Conservation (phyloP, 2,797 vertebrate genomes). For the Lagorchestes hirsutus region DNA sequence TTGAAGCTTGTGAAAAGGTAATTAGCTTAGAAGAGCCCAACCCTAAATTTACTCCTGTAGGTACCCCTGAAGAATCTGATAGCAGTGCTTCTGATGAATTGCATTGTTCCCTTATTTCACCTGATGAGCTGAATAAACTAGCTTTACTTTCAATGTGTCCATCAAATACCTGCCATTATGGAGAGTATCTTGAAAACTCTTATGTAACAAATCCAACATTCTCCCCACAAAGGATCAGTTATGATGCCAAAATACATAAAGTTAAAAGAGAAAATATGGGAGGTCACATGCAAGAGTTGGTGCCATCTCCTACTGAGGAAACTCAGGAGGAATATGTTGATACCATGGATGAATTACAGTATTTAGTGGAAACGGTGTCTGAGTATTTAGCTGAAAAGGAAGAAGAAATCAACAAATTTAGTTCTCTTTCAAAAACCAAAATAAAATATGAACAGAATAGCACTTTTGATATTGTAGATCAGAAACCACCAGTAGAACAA, state of each 20-base stretch:
- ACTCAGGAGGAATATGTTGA: conserved; percentile 89
- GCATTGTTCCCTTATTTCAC: conserved; percentile 83
- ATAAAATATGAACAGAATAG: conserved; percentile 78
- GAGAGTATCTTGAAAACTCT: conserved; percentile 68
- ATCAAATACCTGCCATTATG: conserved; percentile 69
- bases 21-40: conserved; percentile 74
- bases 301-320: conserved; percentile 86
- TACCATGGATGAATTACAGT: conserved; percentile 94
- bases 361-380: conserved; percentile 95
- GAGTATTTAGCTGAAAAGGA: conserved; percentile 97
- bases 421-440: conserved; percentile 87
- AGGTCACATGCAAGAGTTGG: conserved; percentile 67
- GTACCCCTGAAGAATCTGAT: conserved; percentile 87
- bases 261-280: conserved; percentile 61
- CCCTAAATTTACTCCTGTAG: conserved; percentile 75
- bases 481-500: conserved; percentile 80
- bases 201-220: conserved; percentile 50
- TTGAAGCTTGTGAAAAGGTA: conserved; percentile 70
- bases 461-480: conserved; percentile 84
- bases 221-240: conserved; percentile 59
- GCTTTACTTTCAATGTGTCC: conserved; percentile 76
- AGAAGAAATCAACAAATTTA: conserved; percentile 94
- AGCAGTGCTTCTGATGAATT: conserved; percentile 89
- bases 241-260: conserved; percentile 57
- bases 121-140: conserved; percentile 88